Base-by-base conservation (phyloP, 2,113 vertebrate genomes). In the chimpanzee (Pan troglodytes) region DNA sequence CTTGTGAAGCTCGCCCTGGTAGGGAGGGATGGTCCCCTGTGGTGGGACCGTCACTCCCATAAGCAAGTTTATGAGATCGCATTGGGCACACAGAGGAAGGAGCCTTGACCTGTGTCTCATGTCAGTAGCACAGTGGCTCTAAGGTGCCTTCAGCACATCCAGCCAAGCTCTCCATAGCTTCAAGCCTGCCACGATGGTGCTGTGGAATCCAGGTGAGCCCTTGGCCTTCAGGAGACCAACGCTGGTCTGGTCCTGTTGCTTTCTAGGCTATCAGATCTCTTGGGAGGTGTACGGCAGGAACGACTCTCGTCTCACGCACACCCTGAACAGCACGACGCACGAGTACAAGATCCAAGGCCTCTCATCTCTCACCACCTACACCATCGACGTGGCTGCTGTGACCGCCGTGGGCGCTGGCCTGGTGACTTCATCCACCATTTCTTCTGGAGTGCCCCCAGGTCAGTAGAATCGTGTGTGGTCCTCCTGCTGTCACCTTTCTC, bases 381-480 rank as follows among this genome's bases (percentile, higher is more conserved):
- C 98, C 1, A 99, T 99, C 13, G 99, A 99, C 32, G 99, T 99
- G 98, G 99, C 99, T 0, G 99, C 99, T 0, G 89, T 98, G 59
- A 99, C 99, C 0, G 98, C 99, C 0, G 99, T 98, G 2, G 99
- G 99, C 0, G 96, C 98, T 0, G 99, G 99, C 10, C 96, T 97
- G 90, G 95, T 98, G 90, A 99, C 99, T 0, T 99, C 99, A 8
- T 99, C 99, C 91, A 99, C 99, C 97, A 99, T 99, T 97, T 99
- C 99, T 30, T 99, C 99, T 0, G 99, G 99, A 18, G 99, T 99
- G 45, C 99, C 99, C 52, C 99, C 99, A 99, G 99, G 99, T 99
- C 78, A 97, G 98, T 98, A 64, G 40, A 5, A 43, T n/a, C 7
- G 0, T 0, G 27, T 2, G 0, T 3, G 0, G 5, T 8, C 1